phyloP scores from a whole-genome alignment of 2,797 vertebrate genomes.

The Gambelia wislizenii region DNA sequence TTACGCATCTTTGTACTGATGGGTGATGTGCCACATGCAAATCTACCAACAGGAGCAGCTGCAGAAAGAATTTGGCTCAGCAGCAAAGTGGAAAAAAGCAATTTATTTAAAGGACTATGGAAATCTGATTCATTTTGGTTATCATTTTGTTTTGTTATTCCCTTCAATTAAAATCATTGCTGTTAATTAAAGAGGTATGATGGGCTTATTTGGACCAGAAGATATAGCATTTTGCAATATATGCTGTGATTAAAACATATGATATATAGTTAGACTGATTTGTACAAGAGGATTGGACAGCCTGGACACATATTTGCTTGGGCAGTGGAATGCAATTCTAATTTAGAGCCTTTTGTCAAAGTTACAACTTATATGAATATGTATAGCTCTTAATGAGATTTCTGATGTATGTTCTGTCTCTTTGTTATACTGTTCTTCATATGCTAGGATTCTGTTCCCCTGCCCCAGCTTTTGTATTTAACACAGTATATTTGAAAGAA shows the following conservation, averaged over 20 bases:
- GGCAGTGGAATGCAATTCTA: slow-evolving; percentile 45
- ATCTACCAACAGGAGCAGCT: slow-evolving; percentile 3
- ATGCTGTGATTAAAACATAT: slow-evolving; percentile 55
- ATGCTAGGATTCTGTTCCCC: slow-evolving; percentile 34
- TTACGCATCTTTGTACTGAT: not conserved
- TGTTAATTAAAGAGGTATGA: slow-evolving; percentile 51
- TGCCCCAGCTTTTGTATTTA: not conserved
- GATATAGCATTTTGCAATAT: slow-evolving; percentile 41
- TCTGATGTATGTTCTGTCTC: slow-evolving; percentile 21
- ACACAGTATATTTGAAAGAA: slow-evolving; percentile 10
- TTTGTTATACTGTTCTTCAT: slow-evolving; percentile 27
- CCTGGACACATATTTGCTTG: slow-evolving; percentile 11
- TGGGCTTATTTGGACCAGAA: slow-evolving; percentile 50
- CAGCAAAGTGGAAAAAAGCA: slow-evolving; percentile 9
- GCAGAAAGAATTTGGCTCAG: not conserved
- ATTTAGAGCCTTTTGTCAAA: slow-evolving; percentile 5
- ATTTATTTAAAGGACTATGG: not conserved
- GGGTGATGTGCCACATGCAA: not conserved
- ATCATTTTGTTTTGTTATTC: slow-evolving; percentile 37
- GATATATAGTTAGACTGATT: slow-evolving; percentile 35
- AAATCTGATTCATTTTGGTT: slow-evolving; percentile 43
- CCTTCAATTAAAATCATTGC: slow-evolving; percentile 43
- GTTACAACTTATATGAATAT: slow-evolving; percentile 18
- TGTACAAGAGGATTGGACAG: slow-evolving; percentile 30
- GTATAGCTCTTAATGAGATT: slow-evolving; percentile 3